These are phyloP conservation scores for Mastomys natalensis DNA, from an alignment of 2,113 vertebrate species.

Conservation along the genomic window DNA sequence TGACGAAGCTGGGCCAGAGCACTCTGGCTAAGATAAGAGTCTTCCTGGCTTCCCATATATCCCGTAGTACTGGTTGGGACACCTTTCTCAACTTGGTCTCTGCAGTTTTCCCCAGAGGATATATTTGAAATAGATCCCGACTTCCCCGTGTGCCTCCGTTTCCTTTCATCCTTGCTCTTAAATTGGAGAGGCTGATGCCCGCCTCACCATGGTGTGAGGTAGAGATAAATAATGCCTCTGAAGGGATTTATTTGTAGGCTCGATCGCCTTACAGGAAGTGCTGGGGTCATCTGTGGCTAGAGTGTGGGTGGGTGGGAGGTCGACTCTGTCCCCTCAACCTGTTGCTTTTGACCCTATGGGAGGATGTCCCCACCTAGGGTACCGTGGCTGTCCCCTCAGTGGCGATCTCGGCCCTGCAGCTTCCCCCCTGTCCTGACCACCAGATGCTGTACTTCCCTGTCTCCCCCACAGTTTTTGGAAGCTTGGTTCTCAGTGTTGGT, in stretches of 20 bases:
- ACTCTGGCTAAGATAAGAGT: background rate
- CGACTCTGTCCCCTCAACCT: background rate
- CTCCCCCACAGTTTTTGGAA: constrained; percentile 52
- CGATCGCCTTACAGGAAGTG: constrained; percentile 45
- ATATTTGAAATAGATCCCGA: background rate
- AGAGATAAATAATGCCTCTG: background rate
- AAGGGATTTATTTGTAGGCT: background rate
- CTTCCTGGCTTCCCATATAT: background rate
- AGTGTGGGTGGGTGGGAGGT: constrained; percentile 20
- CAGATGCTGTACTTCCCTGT: background rate
- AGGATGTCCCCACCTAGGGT: background rate
- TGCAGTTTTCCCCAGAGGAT: background rate
- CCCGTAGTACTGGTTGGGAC: background rate
- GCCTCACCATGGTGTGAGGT: background rate
- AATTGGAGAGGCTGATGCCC: background rate
- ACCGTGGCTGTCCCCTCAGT: too few relatives aligned
- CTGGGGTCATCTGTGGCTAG: background rate
- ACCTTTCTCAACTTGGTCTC: background rate
- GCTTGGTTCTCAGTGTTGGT: background rate
- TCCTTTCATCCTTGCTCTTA: background rate
- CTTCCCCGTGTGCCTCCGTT: constrained; percentile 10
- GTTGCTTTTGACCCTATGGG: background rate
- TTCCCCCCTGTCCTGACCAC: background rate
- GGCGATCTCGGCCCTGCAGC: background rate
- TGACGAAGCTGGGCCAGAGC: background rate